phyloP scores from a whole-genome alignment of 2,113 vertebrate genomes.

The Catharus fuscescens region DNA sequence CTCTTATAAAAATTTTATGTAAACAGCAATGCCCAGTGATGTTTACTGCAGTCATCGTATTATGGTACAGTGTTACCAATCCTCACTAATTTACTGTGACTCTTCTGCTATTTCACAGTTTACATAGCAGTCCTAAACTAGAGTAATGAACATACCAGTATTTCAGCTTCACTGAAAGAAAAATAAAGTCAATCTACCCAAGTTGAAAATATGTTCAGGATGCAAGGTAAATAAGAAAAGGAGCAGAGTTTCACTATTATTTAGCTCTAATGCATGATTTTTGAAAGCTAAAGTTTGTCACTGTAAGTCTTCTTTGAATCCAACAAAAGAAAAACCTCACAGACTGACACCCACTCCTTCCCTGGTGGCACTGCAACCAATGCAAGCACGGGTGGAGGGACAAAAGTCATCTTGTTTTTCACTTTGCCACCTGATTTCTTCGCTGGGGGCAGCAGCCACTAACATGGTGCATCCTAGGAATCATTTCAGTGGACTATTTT shows the following conservation, averaged over 20 bases:
- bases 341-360: neutral
- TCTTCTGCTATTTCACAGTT: neutral
- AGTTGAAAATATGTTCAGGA: neutral
- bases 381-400: neutral
- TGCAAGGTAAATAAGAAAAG: neutral
- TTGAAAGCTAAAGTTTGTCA: neutral
- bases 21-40: neutral
- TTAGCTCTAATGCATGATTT: neutral
- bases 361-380: fast-evolving
- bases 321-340: neutral
- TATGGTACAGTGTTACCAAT: neutral
- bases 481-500: neutral
- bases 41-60: neutral
- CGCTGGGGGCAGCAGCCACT: neutral
- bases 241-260: neutral
- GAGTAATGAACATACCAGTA: neutral
- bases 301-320: neutral
- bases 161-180: neutral
- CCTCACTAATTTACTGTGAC: neutral
- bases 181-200: neutral
- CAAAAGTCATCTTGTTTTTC: neutral
- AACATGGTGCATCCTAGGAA: neutral
- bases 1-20: neutral
- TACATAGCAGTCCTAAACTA: neutral
- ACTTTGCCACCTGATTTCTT: neutral